Evolutionary conservation across 2,888 invertebrate species (phyloP).

Genomic region (Willowsia nigromaculata): DNA sequence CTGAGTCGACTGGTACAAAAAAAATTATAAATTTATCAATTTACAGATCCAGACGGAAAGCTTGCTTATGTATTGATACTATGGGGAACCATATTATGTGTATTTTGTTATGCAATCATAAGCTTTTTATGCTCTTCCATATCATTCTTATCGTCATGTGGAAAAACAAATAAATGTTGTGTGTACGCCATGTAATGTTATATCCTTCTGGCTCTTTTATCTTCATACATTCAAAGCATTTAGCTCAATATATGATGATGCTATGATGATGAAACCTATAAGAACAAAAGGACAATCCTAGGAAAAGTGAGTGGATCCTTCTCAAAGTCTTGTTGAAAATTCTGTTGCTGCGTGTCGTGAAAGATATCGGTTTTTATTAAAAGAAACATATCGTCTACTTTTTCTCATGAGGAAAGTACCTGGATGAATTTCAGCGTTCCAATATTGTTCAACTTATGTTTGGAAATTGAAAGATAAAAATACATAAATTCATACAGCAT

Average conservation of each 20-base stretch:
- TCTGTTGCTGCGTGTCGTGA: neutral
- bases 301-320: too few species aligned
- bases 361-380: neutral
- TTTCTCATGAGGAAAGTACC: neutral
- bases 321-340: neutral
- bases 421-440: neutral
- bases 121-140: neutral
- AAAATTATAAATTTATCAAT: conserved; percentile 2
- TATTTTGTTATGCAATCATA: neutral
- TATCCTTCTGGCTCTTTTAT: too few species aligned
- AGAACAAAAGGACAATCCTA: too few species aligned
- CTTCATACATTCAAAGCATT: too few species aligned
- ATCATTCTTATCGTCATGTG: neutral
- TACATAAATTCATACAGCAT: neutral
- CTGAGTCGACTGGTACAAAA: neutral
- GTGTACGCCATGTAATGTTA: too few species aligned
- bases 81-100: neutral
- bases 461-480: neutral
- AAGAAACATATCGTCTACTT: neutral
- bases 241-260: too few species aligned
- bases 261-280: too few species aligned
- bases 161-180: neutral
- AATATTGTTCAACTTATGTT: neutral
- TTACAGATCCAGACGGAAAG: too few species aligned
- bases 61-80: too few species aligned